Base-by-base conservation (phyloP, 1,140 invertebrate genomes). In the Teleopsis dalmanni region DNA sequence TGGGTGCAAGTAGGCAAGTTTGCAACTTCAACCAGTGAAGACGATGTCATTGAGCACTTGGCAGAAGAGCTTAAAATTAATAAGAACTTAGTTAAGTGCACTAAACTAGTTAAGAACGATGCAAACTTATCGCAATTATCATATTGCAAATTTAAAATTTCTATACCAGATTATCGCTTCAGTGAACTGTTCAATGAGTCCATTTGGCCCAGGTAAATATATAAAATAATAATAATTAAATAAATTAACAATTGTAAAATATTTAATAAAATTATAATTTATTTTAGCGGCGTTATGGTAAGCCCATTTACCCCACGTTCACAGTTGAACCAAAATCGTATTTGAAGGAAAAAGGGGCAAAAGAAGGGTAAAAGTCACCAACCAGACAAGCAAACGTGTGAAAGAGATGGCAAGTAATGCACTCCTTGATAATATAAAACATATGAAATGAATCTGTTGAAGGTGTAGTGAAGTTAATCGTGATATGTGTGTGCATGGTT, bases 111-210 rank as follows among this genome's bases (percentile, higher is more conserved):
- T 8, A 67, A 67, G 53, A 67, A 67, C 46, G 64, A 67, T 56
- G 64, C 64, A 37, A 67, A 67, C 45, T 49, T 67, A 18, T 67
- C 64, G 52, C 64, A 67, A 48, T 50, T 67, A 40, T 67, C 64
- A 3, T 67, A 67, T 51, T 67, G 64, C 47, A 67, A 67, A 54
- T 67, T 67, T 22, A 67, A 67, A 38, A 67, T 67, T 42, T 67
- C 64, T 55, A 67, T 67, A 45, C 64, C 64, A 47, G 64, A 67
- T 50, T 67, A 67, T 60, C 64, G 64, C 48, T 67, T 67, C 57
- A 67, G 67, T 40, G 64, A 67, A 58, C 64, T 67, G 8, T 67
- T 67, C 64, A 67, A 67, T 51, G 64, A 67, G 59, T 60, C 64
- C 43, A 67, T 67, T 52, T 67, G 64, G 64, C 64, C 64, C 51